Percentiles rank a stretch among this genome's conserved stretches.
phyloP scores from a whole-genome alignment of 2,888 invertebrate genomes.

The Agrochola lota region DNA sequence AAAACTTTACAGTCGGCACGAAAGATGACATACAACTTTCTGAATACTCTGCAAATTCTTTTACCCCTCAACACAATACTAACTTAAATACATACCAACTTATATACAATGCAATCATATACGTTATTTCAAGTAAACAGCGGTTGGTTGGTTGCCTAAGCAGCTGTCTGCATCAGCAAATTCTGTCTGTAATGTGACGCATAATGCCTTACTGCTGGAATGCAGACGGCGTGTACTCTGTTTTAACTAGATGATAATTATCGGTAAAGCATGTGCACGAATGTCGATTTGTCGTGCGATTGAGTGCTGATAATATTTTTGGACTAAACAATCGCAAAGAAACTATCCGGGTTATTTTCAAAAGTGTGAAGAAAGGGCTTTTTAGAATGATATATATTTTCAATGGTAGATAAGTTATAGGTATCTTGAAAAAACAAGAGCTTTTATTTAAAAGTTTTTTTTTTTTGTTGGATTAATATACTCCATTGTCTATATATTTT shows the following conservation, averaged over 20 bases:
- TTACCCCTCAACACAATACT: background rate
- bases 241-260: conserved; percentile 51
- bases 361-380: background rate
- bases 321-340: background rate
- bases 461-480: background rate
- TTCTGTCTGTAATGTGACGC: conserved; percentile 57
- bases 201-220: conserved; percentile 58
- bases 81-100: no score
- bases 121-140: conserved; percentile 24
- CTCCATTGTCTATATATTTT: background rate
- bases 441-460: background rate
- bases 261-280: conserved; percentile 14
- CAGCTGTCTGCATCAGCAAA: conserved; percentile 57
- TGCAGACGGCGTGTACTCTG: conserved; percentile 53
- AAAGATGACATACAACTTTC: background rate
- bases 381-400: background rate
- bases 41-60: background rate
- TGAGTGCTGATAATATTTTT: background rate
- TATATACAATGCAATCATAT: conserved; percentile 16
- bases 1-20: background rate
- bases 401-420: background rate
- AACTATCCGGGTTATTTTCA: background rate
- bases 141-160: conserved; percentile 28
- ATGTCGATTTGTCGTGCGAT: conserved; percentile 4
- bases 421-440: background rate